phyloP scores from a whole-genome alignment of 2,888 invertebrate genomes.

The Nomada goodeniana region DNA sequence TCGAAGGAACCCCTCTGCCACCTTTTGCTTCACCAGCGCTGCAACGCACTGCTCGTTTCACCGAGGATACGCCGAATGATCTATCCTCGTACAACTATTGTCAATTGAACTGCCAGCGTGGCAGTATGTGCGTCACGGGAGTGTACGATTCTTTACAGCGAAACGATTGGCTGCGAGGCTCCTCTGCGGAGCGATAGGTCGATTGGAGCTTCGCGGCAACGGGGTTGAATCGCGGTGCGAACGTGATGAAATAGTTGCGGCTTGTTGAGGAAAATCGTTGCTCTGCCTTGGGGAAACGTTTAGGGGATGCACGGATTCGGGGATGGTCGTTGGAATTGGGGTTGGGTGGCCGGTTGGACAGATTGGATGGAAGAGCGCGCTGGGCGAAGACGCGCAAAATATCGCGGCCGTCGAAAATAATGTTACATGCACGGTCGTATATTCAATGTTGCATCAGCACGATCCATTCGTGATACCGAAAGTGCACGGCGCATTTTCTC shows the following conservation, averaged over 20 bases:
- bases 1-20: neutral
- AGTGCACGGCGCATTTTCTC: constrained; percentile 10
- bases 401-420: neutral
- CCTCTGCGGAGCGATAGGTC: constrained; percentile 31
- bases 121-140: constrained; percentile 88
- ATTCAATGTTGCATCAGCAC: constrained; percentile 35
- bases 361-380: neutral
- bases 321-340: no score
- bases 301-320: no score
- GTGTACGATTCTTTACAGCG: constrained; percentile 8
- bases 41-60: neutral
- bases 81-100: constrained; percentile 3
- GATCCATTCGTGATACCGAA: constrained; percentile 34
- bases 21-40: neutral
- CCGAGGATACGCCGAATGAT: neutral
- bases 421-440: neutral
- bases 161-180: constrained; percentile 41
- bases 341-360: no score
- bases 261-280: neutral
- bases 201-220: constrained; percentile 14
- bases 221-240: neutral
- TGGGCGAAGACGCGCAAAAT: constrained; percentile 12
- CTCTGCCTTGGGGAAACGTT: neutral
- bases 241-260: neutral
- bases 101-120: constrained; percentile 87